A percentile compares a stretch with the other conserved stretches of the same genome.
Evolutionary conservation across 2,797 vertebrate genomes (phyloP).

Genomic region (Ctenosaura bakeri): DNA sequence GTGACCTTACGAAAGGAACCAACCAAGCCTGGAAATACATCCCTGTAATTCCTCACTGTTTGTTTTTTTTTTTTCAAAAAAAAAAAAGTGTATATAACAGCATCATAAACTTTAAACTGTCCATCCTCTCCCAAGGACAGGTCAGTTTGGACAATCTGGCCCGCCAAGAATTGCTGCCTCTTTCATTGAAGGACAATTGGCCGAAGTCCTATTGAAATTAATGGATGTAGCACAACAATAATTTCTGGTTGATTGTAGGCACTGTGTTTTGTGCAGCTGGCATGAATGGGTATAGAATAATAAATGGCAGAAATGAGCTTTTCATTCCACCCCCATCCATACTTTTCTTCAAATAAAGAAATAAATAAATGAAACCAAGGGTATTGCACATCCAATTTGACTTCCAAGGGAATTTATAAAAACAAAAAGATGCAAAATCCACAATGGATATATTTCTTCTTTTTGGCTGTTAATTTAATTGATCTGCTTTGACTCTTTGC

Average conservation of each 20-base stretch:
- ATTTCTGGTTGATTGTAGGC: background rate
- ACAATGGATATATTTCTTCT: slow-evolving; percentile 29
- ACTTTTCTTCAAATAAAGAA: slow-evolving; percentile 12
- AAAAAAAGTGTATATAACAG: too few relatives aligned
- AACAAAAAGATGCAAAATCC: slow-evolving; percentile 20
- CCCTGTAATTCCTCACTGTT: background rate
- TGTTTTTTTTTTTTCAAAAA: too few relatives aligned
- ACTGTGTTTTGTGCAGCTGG: background rate
- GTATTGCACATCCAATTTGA: background rate
- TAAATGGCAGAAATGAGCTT: slow-evolving; percentile 55
- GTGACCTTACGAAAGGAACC: background rate
- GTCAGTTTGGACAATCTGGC: background rate
- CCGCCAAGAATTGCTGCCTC: background rate
- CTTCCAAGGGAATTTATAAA: background rate
- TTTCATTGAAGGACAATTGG: background rate
- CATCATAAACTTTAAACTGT: background rate
- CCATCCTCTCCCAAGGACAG: background rate
- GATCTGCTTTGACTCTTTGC: slow-evolving; percentile 39
- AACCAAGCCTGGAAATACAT: background rate
- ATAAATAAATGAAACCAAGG: slow-evolving; percentile 26
- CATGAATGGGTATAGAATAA: slow-evolving; percentile 38
- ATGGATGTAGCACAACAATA: background rate
- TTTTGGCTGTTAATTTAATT: slow-evolving; percentile 42
- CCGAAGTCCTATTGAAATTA: background rate
- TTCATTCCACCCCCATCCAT: slow-evolving; percentile 59